Conservation (phyloP, 2,113 vertebrate genomes). For the Anarhynchus alexandrinus region DNA sequence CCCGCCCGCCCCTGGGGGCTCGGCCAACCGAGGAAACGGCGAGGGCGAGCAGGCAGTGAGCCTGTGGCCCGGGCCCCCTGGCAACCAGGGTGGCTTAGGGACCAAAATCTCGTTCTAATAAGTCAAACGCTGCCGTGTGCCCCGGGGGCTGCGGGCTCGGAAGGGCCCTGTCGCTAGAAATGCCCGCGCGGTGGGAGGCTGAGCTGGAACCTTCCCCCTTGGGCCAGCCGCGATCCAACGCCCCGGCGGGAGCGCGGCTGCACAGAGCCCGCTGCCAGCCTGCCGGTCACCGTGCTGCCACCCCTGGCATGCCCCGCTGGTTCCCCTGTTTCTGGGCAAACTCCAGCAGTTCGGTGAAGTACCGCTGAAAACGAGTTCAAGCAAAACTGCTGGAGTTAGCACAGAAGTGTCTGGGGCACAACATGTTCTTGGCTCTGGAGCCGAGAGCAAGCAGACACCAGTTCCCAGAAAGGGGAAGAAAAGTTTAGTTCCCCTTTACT, state of each 20-base stretch:
- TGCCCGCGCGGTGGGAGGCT: accelerated
- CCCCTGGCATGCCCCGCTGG: background rate
- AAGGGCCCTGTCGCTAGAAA: accelerated
- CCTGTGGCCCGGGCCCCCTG: accelerated
- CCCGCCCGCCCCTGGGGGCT: background rate
- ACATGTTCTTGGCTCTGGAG: accelerated
- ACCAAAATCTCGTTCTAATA: accelerated
- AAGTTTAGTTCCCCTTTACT: background rate
- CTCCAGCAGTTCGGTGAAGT: accelerated
- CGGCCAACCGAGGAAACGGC: too few species aligned
- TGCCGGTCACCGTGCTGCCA: accelerated
- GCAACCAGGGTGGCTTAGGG: too few species aligned
- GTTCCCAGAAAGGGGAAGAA: background rate
- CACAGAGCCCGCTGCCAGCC: background rate
- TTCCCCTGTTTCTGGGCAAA: accelerated
- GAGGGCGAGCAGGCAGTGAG: background rate
- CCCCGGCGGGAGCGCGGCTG: background rate
- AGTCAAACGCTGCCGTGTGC: accelerated
- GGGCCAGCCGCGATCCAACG: accelerated
- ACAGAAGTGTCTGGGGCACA: accelerated
- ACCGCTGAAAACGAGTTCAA: accelerated
- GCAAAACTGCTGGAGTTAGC: background rate
- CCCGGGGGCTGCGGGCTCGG: background rate
- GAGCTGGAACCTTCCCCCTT: accelerated
- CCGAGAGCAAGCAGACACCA: background rate